Percentiles rank a stretch among this genome's conserved stretches.
These are phyloP conservation scores for Scrobipalpa atriplicella DNA, from an alignment of 2,888 invertebrate genomes.

Conservation along the genomic window DNA sequence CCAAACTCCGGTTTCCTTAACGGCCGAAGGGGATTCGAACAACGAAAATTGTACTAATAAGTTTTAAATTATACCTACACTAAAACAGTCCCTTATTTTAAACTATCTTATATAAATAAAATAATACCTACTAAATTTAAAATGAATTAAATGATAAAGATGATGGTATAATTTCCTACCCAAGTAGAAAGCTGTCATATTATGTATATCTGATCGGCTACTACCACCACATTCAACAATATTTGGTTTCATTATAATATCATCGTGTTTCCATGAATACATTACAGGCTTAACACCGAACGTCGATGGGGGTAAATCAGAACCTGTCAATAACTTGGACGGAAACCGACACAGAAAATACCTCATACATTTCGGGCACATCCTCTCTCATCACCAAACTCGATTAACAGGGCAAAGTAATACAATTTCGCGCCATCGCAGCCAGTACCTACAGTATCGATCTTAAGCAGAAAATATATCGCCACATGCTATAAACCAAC, in stretches of 20 bases:
- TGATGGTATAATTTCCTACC: too few species aligned
- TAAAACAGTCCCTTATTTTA: too few species aligned
- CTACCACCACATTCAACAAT: too few species aligned
- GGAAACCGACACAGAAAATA: background rate
- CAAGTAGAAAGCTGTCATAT: too few species aligned
- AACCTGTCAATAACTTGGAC: background rate
- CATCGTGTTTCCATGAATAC: background rate
- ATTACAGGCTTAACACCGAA: background rate
- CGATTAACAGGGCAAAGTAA: slow-evolving; percentile 68
- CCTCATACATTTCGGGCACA: slow-evolving; percentile 48
- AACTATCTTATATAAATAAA: too few species aligned
- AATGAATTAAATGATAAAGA: too few species aligned
- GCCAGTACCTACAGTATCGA: slow-evolving; percentile 51
- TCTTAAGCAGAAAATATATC: slow-evolving; percentile 62
- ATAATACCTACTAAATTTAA: too few species aligned
- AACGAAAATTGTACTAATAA: too few species aligned
- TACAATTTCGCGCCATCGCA: slow-evolving; percentile 61
- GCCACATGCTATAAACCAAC: slow-evolving; percentile 61
- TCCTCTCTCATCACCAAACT: slow-evolving; percentile 58
- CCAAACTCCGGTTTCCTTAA: too few species aligned
- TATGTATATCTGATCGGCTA: too few species aligned
- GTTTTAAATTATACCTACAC: too few species aligned
- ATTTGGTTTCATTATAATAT: background rate
- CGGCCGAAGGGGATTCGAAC: too few species aligned
- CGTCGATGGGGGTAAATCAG: slow-evolving; percentile 5